Conservation (phyloP, 2,888 invertebrate species). For the Ischnura elegans region DNA sequence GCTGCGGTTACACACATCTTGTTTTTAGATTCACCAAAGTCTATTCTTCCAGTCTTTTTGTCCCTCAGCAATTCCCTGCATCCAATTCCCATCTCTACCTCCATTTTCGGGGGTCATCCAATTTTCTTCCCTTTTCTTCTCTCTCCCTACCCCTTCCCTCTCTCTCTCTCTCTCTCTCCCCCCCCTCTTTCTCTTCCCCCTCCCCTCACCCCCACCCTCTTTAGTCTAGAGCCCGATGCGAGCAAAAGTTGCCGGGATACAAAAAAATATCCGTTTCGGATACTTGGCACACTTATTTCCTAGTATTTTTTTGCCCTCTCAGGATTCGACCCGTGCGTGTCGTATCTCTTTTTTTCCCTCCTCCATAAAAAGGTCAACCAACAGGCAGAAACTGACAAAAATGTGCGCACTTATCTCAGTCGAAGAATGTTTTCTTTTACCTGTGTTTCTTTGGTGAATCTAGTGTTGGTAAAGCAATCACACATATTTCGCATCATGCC, state of each 20-base stretch:
- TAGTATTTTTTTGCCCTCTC: neutral
- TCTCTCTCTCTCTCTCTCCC: neutral
- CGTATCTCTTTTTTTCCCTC: neutral
- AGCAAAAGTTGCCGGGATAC: neutral
- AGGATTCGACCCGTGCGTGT: neutral
- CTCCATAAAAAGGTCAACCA: neutral
- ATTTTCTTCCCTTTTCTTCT: neutral
- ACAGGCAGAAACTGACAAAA: too few relatives aligned
- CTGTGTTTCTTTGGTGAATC: too few relatives aligned
- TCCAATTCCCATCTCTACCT: neutral
- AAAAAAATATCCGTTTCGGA: conserved; percentile 15
- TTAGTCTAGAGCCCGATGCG: neutral
- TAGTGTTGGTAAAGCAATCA: too few relatives aligned
- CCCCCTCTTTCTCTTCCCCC: neutral
- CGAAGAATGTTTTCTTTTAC: too few relatives aligned
- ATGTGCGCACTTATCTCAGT: too few relatives aligned
- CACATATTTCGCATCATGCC: too few relatives aligned
- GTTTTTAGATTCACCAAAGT: too few relatives aligned
- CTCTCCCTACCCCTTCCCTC: neutral
- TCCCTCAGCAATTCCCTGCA: neutral
- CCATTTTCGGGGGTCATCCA: conserved; percentile 15
- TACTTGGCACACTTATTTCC: neutral
- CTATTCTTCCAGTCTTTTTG: neutral
- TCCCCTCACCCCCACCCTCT: neutral
- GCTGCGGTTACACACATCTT: neutral